Conservation (phyloP, 1,140 invertebrate genomes). For the Gryon sp. region DNA sequence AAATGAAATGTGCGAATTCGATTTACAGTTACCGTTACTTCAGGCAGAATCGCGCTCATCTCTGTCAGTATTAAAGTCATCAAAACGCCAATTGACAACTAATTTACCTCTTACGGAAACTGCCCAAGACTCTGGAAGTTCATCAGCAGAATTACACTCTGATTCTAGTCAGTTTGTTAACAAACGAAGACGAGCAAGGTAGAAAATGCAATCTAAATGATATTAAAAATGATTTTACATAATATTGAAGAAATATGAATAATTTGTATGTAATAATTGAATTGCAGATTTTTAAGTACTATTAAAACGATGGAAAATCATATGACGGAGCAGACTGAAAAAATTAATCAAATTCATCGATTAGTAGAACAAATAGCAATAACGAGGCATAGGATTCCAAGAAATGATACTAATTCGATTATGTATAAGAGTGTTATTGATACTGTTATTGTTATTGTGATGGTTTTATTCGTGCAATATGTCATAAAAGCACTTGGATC, state of each 20-base stretch:
- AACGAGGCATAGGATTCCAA: conserved; percentile 71
- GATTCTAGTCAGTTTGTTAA: conserved; percentile 79
- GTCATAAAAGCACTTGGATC: conserved; percentile 70
- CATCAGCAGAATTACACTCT: conserved; percentile 78
- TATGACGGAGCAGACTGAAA: conserved; percentile 73
- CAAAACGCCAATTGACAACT: conserved; percentile 76
- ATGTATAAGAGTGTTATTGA: conserved; percentile 74
- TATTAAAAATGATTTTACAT: too few species aligned
- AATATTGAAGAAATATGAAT: too few species aligned
- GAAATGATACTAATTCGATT: conserved; percentile 68
- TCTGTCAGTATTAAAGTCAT: conserved; percentile 77
- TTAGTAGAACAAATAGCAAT: conserved; percentile 74
- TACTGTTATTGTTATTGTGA: conserved; percentile 72
- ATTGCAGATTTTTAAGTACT: conserved; percentile 69
- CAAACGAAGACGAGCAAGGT: conserved; percentile 75
- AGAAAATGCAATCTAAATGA: too few species aligned
- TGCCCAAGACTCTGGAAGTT: conserved; percentile 78
- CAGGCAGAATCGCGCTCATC: conserved; percentile 79
- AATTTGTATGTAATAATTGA: too few species aligned
- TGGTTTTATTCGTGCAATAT: conserved; percentile 75
- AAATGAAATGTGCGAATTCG: too few species aligned
- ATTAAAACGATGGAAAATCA: conserved; percentile 75
- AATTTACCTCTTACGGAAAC: conserved; percentile 76
- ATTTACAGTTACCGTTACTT: conserved; percentile 76
- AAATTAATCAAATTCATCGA: conserved; percentile 76